Base-by-base conservation (phyloP, 2,797 vertebrate genomes). In the Squalus acanthias region DNA sequence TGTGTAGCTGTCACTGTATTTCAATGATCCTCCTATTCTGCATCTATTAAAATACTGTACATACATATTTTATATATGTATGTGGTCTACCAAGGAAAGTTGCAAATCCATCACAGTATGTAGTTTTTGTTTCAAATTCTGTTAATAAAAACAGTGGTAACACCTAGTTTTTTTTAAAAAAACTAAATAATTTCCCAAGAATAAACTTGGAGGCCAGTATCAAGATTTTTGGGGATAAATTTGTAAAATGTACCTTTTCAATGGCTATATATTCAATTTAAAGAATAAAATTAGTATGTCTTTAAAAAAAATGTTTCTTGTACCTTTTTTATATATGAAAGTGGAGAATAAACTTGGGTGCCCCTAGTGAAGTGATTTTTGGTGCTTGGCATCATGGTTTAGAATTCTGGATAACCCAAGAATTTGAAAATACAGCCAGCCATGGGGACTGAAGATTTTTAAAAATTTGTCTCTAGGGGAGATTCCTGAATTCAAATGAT, bases 271-370 rank as follows among this genome's bases (percentile, higher is more conserved):
- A 53, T 53, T 67, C 10, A 92, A 92, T 12, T 89, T 50, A 33
- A 92, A 94, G 20, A 72, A 95, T 95, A 95, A 95, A 95, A 76
- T 76, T 95, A 95, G 50, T 74, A 67, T 74, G 46, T 95, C 50
- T 95, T 91, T 65, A 22, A 50, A 85, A 50, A 93, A 91, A 93
- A 20, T 63, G 57, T 91, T 63, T 93, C n/a, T 93, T 93, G 91
- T 93, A 39, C 82, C 76, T 67, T 93, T 39, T 57, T 57, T 67
- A 85, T 12, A 39, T 46, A 24, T 46, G 65, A 69, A 69, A 39
- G 82, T 85, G 20, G 39, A 46, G 29, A 89, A 69, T 46, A 69
- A 93, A 46, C 22, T 26, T 67, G 17, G 82, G 39, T 13, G 4
- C 53, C 33, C 17, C 8, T 4, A 1, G 2, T 22, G 46, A 50